These are phyloP conservation scores for Venusia cambrica DNA, from an alignment of 2,888 invertebrate species.

Conservation along the genomic window DNA sequence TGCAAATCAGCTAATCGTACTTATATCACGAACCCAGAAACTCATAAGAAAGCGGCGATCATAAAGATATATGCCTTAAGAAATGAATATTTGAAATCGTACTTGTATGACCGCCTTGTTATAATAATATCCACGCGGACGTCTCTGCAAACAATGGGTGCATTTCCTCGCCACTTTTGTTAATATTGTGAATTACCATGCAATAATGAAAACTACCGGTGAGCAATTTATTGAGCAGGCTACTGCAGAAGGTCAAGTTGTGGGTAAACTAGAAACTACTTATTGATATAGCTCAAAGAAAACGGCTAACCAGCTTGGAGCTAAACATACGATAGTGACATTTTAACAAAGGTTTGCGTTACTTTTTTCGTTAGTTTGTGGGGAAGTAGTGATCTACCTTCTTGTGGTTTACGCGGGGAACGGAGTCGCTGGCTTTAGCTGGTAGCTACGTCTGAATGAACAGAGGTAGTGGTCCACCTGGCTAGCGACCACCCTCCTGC, in stretches of 20 bases:
- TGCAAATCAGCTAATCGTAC: no score
- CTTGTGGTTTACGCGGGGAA: no score
- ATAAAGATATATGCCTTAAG: constrained; percentile 17
- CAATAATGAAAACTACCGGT: constrained; percentile 40
- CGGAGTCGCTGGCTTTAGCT: no score
- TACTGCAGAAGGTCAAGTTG: constrained; percentile 32
- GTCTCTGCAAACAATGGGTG: constrained; percentile 54
- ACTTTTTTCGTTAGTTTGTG: no score
- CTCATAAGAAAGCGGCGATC: background rate
- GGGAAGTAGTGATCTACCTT: no score
- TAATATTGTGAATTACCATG: constrained; percentile 48
- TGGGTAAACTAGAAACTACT: constrained; percentile 27
- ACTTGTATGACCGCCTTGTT: constrained; percentile 35
- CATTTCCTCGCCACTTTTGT: constrained; percentile 56
- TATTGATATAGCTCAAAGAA: background rate
- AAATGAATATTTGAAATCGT: constrained; percentile 23
- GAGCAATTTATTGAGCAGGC: constrained; percentile 35
- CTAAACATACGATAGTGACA: background rate
- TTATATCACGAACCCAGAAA: no score
- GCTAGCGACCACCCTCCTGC: no score
- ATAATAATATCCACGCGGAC: constrained; percentile 55
- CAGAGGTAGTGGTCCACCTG: no score
- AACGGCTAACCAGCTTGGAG: constrained; percentile 1
- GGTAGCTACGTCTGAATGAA: no score
- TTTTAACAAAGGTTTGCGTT: no score